Evolutionary conservation across 2,888 invertebrate genomes (phyloP).

Genomic region (Lithophane socia): DNA sequence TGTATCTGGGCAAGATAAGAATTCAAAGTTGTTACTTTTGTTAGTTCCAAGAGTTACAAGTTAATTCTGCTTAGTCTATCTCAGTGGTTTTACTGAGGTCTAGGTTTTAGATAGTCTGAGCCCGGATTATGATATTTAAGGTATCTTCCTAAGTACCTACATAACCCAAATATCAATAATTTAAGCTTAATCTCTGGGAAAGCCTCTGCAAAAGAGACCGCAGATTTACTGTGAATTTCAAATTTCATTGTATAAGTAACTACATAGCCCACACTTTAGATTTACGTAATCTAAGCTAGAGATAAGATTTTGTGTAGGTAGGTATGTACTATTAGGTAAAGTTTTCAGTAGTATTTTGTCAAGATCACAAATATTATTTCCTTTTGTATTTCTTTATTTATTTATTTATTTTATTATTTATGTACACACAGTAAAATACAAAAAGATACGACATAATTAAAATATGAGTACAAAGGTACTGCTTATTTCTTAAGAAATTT

Average conservation of each 20-base stretch:
- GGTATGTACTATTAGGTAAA: neutral
- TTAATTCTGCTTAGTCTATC: constrained; percentile 17
- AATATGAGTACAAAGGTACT: too few species aligned
- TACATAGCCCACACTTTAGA: too few species aligned
- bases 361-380: neutral
- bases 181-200: neutral
- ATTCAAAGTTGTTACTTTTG: neutral
- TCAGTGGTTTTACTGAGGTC: constrained; percentile 11
- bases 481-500: too few species aligned
- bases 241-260: neutral
- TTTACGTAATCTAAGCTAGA: neutral
- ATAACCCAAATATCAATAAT: constrained; percentile 17
- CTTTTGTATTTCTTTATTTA: neutral
- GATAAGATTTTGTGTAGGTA: neutral
- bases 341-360: neutral
- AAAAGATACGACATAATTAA: too few species aligned
- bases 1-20: constrained; percentile 41
- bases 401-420: too few species aligned
- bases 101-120: constrained; percentile 5
- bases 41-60: neutral
- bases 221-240: constrained; percentile 8
- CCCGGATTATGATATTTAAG: constrained; percentile 19
- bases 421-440: too few species aligned
- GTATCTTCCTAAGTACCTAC: too few species aligned
- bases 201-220: neutral